Evolutionary conservation across 2,797 vertebrate genomes (phyloP).

Genomic region (Scolopax bukidnonensis): DNA sequence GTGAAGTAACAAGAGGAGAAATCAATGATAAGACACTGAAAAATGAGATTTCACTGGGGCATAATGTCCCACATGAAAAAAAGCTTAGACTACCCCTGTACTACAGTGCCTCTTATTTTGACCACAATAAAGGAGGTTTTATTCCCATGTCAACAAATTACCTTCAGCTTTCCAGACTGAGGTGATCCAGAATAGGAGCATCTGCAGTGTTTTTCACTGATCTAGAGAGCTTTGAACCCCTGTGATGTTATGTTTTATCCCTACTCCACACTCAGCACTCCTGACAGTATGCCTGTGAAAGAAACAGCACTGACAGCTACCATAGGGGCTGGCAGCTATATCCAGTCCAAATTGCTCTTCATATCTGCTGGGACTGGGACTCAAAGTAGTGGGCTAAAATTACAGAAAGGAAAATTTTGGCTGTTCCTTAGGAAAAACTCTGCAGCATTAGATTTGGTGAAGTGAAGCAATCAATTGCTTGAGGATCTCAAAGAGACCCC

Average conservation of each 20-base stretch:
- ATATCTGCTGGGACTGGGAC: neutral
- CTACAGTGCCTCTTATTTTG: neutral
- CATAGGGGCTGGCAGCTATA: neutral
- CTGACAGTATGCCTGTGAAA: neutral
- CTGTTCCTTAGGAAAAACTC: neutral
- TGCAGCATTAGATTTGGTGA: neutral
- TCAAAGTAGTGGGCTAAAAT: neutral
- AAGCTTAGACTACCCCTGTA: neutral
- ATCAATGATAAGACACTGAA: constrained; percentile 11
- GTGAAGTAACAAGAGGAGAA: constrained; percentile 46
- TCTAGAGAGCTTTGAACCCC: neutral
- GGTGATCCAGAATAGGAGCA: neutral
- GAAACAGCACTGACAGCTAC: neutral
- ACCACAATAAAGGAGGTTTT: neutral
- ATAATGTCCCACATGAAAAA: neutral
- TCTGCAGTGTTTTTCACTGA: neutral
- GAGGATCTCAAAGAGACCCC: neutral
- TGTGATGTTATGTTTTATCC: neutral
- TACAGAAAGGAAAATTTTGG: neutral
- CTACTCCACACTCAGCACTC: neutral
- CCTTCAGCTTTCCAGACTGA: neutral
- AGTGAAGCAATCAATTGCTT: neutral
- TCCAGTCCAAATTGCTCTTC: neutral
- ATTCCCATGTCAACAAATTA: neutral
- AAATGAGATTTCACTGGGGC: neutral